Percentiles rank a stretch among this genome's conserved stretches.
Conservation (phyloP, 64 coral and sea anemone species). For the Orbicella faveolata region DNA sequence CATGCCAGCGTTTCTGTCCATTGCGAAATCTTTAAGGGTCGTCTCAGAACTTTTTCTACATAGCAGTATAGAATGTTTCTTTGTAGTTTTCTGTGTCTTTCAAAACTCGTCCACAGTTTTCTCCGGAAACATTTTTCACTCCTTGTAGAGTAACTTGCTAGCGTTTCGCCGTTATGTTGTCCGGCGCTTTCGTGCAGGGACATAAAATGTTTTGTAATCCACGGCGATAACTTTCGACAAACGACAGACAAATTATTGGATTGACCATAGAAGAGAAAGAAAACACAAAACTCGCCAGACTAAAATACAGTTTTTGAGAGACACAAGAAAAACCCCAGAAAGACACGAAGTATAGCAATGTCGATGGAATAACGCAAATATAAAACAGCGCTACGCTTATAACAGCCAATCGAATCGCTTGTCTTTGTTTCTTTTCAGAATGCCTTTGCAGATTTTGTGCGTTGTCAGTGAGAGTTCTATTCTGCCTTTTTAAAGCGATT, state of each 20-base stretch:
- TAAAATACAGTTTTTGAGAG: neutral
- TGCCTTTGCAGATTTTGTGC: neutral
- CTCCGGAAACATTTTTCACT: too few relatives aligned
- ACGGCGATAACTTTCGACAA: neutral
- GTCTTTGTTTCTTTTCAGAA: neutral
- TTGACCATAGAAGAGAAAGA: neutral
- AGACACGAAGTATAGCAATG: neutral
- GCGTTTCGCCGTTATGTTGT: too few relatives aligned
- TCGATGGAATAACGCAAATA: neutral
- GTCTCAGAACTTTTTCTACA: too few relatives aligned
- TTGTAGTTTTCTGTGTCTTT: too few relatives aligned
- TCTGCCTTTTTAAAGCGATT: neutral
- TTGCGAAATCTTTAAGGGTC: too few relatives aligned
- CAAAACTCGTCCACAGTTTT: too few relatives aligned
- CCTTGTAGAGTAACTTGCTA: too few relatives aligned
- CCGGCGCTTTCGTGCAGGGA: too few relatives aligned
- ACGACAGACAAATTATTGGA: neutral
- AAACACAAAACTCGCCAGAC: too few relatives aligned
- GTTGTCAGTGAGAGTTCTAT: neutral
- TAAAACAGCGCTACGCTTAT: neutral
- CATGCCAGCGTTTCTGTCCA: too few relatives aligned
- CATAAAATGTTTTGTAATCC: too few relatives aligned
- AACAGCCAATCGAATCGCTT: neutral
- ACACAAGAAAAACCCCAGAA: neutral
- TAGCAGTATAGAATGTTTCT: too few relatives aligned